These are phyloP conservation scores for Nasonia oneida DNA, from an alignment of 2,888 invertebrate genomes.

Conservation along the genomic window DNA sequence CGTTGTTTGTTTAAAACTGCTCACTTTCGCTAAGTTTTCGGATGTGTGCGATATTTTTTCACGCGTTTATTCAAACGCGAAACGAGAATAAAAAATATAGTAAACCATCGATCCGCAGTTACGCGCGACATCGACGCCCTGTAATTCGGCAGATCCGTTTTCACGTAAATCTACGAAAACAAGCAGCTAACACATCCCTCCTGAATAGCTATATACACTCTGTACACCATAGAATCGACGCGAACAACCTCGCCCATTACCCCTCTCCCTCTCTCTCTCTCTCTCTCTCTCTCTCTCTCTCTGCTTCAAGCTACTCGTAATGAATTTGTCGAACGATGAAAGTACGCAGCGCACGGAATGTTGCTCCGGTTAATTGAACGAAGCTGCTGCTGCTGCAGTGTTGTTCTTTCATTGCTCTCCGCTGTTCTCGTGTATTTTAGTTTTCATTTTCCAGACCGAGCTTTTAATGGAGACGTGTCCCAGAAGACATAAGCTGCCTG, in stretches of 20 bases:
- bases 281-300: too few relatives aligned
- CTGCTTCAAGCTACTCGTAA: not conserved
- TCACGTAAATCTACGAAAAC: slow-evolving; percentile 26
- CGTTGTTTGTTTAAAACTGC: too few relatives aligned
- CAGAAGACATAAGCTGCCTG: not conserved
- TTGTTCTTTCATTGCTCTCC: slow-evolving; percentile 40
- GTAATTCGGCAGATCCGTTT: slow-evolving; percentile 31
- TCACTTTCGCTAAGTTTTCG: too few relatives aligned
- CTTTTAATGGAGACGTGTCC: slow-evolving; percentile 38
- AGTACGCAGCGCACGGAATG: slow-evolving; percentile 10
- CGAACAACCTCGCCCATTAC: not conserved
- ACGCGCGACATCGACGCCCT: not conserved
- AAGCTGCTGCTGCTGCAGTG: not conserved
- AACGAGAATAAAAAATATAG: not conserved
- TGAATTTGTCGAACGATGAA: slow-evolving; percentile 39
- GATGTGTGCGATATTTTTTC: not conserved
- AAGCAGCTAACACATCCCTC: not conserved
- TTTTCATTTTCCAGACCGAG: not conserved
- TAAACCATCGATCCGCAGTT: not conserved
- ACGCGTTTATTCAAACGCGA: not conserved
- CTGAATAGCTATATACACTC: not conserved
- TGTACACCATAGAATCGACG: not conserved
- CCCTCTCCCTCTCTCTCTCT: too few relatives aligned
- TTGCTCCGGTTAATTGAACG: slow-evolving; percentile 50
- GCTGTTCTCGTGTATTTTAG: slow-evolving; percentile 10